Evolutionary conservation across 2,888 invertebrate species (phyloP).

Genomic region (Rutpela maculata): DNA sequence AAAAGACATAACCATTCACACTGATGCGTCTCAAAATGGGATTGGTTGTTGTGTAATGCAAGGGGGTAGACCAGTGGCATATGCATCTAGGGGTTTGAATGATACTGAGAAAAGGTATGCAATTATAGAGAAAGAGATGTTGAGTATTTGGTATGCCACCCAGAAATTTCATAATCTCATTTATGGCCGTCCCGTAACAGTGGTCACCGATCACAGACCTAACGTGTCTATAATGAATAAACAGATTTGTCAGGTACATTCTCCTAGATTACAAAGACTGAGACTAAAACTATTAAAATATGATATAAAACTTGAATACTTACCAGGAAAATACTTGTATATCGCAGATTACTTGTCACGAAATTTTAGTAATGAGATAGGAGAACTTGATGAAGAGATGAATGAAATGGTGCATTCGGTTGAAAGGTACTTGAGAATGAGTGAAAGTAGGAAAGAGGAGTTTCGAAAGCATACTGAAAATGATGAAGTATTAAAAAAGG

Average conservation of each 20-base stretch:
- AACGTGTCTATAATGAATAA: constrained; percentile 45
- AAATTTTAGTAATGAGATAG: constrained; percentile 36
- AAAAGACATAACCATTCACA: constrained; percentile 38
- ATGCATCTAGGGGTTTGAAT: constrained; percentile 38
- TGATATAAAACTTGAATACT: constrained; percentile 38
- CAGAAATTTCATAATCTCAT: constrained; percentile 48
- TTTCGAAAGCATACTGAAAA: constrained; percentile 10
- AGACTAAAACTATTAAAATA: constrained; percentile 41
- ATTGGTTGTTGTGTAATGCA: constrained; percentile 41
- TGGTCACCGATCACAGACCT: constrained; percentile 45
- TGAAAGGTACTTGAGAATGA: constrained; percentile 36
- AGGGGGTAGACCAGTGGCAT: constrained; percentile 33
- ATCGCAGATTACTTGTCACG: constrained; percentile 32
- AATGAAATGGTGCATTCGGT: constrained; percentile 42
- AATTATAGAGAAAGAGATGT: constrained; percentile 45
- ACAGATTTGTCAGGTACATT: constrained; percentile 32
- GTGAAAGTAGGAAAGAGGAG: constrained; percentile 30
- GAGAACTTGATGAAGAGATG: constrained; percentile 22
- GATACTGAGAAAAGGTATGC: constrained; percentile 43
- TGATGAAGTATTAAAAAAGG: neutral
- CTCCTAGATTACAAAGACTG: constrained; percentile 32
- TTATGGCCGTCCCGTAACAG: constrained; percentile 11
- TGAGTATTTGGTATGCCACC: constrained; percentile 35
- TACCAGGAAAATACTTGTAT: constrained; percentile 40
- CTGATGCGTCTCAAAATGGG: constrained; percentile 46